Percentiles rank a stretch among this genome's conserved stretches.
Conservation (phyloP, 2,113 vertebrate species). For the Eulemur macaco region DNA sequence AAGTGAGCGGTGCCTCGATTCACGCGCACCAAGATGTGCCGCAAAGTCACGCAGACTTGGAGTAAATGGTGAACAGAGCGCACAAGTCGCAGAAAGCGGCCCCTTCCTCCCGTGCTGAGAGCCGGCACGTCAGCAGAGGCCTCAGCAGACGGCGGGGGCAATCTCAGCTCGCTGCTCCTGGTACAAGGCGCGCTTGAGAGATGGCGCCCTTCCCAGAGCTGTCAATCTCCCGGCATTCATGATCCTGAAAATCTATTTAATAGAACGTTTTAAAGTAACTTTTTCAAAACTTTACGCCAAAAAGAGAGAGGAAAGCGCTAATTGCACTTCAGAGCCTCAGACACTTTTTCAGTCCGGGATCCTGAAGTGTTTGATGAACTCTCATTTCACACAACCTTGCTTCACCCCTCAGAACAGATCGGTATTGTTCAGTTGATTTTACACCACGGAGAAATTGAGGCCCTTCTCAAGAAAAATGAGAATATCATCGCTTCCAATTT, state of each 20-base stretch:
- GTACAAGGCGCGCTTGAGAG: conserved; percentile 53
- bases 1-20: not conserved
- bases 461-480: not conserved
- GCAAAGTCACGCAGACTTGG: not conserved
- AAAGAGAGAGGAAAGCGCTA: conserved; percentile 53
- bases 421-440: not conserved
- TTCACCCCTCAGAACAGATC: conserved; percentile 46
- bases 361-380: conserved; percentile 25
- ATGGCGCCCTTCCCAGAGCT: conserved; percentile 73
- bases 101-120: not conserved
- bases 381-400: conserved; percentile 39
- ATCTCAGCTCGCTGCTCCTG: not conserved
- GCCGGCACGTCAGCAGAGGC: conserved; percentile 28
- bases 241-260: conserved; percentile 70
- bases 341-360: conserved; percentile 48
- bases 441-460: conserved; percentile 1
- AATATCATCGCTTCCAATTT: not conserved
- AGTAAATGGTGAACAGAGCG: not conserved
- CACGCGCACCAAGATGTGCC: not conserved
- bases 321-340: conserved; percentile 58
- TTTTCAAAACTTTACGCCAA: conserved; percentile 64
- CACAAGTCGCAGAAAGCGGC: not conserved
- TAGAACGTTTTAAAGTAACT: conserved; percentile 68
- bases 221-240: conserved; percentile 59
- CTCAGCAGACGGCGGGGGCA: not conserved